Evolutionary conservation across 2,797 vertebrate genomes (phyloP).

Genomic region (Glossophaga mutica): DNA sequence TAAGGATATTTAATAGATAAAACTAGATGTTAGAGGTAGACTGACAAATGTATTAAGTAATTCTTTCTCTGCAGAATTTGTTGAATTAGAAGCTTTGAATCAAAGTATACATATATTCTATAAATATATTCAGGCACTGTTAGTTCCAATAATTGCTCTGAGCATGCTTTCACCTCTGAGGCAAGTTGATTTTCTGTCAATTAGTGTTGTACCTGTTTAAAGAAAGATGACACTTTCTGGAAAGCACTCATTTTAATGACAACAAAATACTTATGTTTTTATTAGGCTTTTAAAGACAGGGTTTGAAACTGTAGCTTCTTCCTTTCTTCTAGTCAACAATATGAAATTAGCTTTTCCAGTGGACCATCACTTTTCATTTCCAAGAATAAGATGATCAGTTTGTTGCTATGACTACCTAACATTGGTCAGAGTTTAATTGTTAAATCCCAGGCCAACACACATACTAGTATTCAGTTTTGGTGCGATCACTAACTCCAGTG

Average conservation of each 20-base stretch:
- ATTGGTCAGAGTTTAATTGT: not conserved
- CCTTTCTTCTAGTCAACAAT: not conserved
- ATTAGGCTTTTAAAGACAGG: conserved; percentile 17
- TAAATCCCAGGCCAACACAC: not conserved
- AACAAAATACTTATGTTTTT: conserved; percentile 18
- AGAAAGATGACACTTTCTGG: not conserved
- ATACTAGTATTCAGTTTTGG: not conserved
- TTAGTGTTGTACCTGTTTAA: not conserved
- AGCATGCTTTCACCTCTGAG: not conserved
- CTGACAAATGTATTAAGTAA: not conserved
- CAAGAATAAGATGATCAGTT: conserved; percentile 33
- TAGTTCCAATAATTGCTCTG: not conserved
- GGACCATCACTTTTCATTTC: conserved; percentile 9
- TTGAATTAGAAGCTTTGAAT: not conserved
- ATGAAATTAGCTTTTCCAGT: conserved; percentile 7
- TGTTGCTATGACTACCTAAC: conserved; percentile 25
- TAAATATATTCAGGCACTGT: not conserved
- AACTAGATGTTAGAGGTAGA: not conserved
- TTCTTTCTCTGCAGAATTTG: conserved; percentile 29
- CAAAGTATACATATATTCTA: not conserved
- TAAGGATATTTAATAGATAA: conserved; percentile 14
- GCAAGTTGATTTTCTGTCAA: not conserved
- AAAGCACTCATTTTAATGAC: conserved; percentile 22
- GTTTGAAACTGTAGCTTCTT: conserved; percentile 23
- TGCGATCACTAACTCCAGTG: not conserved